phyloP scores from a whole-genome alignment of 2,113 vertebrate species.

The Rhinolophus sinicus region DNA sequence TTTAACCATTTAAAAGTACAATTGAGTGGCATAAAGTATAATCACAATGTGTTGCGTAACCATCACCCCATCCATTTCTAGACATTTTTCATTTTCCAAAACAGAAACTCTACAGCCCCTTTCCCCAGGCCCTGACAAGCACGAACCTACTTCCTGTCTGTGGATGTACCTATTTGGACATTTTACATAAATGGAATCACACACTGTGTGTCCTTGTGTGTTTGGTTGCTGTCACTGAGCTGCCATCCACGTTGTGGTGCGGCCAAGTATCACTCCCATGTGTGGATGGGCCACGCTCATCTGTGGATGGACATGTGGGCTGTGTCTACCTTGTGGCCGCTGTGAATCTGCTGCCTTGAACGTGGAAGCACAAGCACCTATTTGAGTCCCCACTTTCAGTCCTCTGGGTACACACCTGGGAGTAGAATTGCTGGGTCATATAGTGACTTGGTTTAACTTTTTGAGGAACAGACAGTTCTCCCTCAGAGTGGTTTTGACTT shows the following conservation, averaged over 20 bases:
- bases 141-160: neutral
- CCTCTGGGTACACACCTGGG: neutral
- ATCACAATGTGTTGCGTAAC: neutral
- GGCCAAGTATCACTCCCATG: neutral
- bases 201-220: neutral
- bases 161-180: neutral
- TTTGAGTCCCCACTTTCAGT: neutral
- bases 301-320: accelerated
- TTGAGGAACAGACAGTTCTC: neutral
- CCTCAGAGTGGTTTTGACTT: neutral
- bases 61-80: neutral
- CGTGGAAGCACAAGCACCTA: accelerated
- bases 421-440: accelerated
- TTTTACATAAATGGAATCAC: neutral
- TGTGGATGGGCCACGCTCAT: too few species aligned
- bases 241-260: accelerated
- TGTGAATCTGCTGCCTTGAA: too few species aligned
- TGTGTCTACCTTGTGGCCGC: too few species aligned
- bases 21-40: neutral
- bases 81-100: neutral
- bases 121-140: neutral
- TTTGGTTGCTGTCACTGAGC: neutral
- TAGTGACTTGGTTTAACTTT: neutral
- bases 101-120: neutral
- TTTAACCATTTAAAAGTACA: neutral